phyloP scores from a whole-genome alignment of 2,797 vertebrate species.

The Choloepus didactylus region DNA sequence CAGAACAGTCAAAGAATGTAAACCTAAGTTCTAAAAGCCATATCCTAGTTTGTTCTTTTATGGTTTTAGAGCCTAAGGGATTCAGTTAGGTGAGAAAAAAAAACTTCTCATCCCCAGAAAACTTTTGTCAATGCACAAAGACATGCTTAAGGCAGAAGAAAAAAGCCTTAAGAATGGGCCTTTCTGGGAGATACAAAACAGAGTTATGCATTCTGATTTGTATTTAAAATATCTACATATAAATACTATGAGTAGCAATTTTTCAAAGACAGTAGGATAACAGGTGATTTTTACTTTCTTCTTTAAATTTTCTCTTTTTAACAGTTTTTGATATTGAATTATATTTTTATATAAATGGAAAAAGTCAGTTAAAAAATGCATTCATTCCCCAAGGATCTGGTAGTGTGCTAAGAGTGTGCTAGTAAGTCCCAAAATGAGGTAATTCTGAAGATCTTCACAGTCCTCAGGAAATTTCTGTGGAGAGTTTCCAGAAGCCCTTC shows the following conservation, averaged over 20 bases:
- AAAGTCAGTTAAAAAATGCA: background rate
- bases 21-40: background rate
- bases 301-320: background rate
- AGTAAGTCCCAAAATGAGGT: background rate
- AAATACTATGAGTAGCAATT: background rate
- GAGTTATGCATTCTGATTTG: background rate
- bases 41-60: background rate
- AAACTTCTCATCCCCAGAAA: conserved; percentile 30
- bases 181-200: background rate
- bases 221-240: background rate
- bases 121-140: background rate
- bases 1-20: background rate
- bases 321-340: conserved; percentile 17
- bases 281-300: conserved; percentile 24
- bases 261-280: background rate
- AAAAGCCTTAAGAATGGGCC: background rate
- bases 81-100: conserved; percentile 10
- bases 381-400: background rate
- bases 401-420: background rate
- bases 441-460: background rate
- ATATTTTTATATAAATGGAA: background rate
- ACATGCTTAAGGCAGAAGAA: background rate
- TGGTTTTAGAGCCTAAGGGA: conserved; percentile 42
- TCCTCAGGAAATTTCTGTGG: background rate
- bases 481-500: background rate